These are phyloP conservation scores for Blastobasis adustella DNA, from an alignment of 2,888 invertebrate genomes.

Conservation along the genomic window DNA sequence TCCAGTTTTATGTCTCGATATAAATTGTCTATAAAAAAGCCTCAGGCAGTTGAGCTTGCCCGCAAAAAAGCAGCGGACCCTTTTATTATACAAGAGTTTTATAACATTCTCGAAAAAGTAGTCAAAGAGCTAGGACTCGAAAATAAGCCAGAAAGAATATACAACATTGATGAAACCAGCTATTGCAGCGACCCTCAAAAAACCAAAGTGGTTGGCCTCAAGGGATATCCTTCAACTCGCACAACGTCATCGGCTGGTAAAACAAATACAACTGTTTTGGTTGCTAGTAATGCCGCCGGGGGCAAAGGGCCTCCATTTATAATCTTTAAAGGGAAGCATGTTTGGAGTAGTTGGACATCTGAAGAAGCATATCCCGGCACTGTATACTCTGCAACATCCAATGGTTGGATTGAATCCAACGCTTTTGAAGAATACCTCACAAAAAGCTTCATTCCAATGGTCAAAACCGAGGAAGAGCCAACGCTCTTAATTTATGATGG, in stretches of 20 bases:
- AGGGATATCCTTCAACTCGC: neutral
- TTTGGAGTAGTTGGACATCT: neutral
- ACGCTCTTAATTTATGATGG: conserved; percentile 26
- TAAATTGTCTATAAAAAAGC: conserved; percentile 16
- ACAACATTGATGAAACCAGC: neutral
- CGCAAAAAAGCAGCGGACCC: conserved; percentile 17
- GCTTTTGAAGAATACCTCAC: conserved; percentile 23
- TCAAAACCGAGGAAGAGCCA: conserved; percentile 13
- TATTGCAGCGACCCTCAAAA: neutral
- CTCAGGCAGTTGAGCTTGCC: conserved; percentile 17
- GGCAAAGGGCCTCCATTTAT: neutral
- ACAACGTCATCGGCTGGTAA: neutral
- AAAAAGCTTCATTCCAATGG: conserved; percentile 14
- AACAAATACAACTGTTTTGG: neutral
- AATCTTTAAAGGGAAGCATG: neutral
- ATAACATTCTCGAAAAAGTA: conserved; percentile 3
- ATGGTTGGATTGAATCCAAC: conserved; percentile 2
- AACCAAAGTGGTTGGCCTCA: neutral
- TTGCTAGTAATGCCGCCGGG: neutral
- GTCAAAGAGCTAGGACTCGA: neutral
- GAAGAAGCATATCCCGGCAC: neutral
- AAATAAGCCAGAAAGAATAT: neutral
- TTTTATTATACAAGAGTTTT: conserved; percentile 17
- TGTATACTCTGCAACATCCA: neutral
- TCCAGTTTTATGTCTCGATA: conserved; percentile 14